Evolutionary conservation across 2,113 vertebrate species (phyloP).

Genomic region (Sphyrna mokarran): DNA sequence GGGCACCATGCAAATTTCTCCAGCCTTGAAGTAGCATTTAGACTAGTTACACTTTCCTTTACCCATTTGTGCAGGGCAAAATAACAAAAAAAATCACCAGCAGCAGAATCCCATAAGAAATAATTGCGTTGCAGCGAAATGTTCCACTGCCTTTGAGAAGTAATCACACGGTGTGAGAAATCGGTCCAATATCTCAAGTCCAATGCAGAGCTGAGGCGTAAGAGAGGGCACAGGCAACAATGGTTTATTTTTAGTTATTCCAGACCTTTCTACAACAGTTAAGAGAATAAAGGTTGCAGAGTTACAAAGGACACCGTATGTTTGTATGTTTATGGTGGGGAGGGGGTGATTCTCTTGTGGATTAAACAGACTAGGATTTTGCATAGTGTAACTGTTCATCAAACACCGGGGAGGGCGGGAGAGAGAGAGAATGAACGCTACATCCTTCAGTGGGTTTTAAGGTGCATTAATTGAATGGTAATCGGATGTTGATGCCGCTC

Average conservation of each 20-base stretch:
- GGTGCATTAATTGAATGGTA: slow-evolving; percentile 19
- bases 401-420: not conserved
- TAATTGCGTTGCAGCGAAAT: not conserved
- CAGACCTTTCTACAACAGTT: not conserved
- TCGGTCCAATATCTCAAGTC: not conserved
- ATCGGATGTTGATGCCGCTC: not conserved
- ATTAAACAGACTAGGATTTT: not conserved
- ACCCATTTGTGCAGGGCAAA: not conserved
- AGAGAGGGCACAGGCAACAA: not conserved
- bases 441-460: not conserved
- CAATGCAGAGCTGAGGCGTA: not conserved
- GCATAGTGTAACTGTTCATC: not conserved
- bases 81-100: not conserved
- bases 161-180: not conserved
- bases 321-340: no score
- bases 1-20: not conserved
- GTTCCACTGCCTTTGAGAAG: not conserved
- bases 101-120: not conserved
- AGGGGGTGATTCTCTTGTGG: not conserved
- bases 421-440: not conserved
- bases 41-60: not conserved
- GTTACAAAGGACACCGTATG: not conserved
- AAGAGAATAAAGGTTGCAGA: not conserved
- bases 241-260: not conserved
- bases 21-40: not conserved